Evolutionary conservation across 2,888 invertebrate species (phyloP).

Genomic region (Synanthedon formicaeformis): DNA sequence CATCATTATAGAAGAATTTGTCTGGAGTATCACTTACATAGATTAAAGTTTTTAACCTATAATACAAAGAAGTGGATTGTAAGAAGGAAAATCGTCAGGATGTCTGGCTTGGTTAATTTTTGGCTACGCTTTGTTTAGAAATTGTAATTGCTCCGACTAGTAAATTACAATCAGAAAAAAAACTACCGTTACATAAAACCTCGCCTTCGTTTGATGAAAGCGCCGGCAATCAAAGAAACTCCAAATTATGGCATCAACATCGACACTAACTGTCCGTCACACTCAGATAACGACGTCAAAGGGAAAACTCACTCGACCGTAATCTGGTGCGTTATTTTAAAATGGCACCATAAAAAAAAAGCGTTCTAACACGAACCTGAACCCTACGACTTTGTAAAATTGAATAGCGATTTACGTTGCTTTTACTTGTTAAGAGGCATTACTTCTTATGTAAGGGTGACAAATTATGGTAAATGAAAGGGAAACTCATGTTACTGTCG

Average conservation of each 20-base stretch:
- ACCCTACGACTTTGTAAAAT: slow-evolving; percentile 11
- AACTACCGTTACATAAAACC: slow-evolving; percentile 1
- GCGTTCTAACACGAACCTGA: slow-evolving; percentile 11
- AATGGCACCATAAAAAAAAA: slow-evolving; percentile 11
- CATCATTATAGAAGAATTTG: too few species aligned
- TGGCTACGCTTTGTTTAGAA: too few species aligned
- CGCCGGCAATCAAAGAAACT: slow-evolving; percentile 9
- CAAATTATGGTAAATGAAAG: not conserved
- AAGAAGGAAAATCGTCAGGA: too few species aligned
- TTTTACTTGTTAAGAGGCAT: not conserved
- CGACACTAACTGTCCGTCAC: slow-evolving; percentile 22
- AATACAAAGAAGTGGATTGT: too few species aligned
- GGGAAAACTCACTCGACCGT: slow-evolving; percentile 25
- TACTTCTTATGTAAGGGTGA: not conserved
- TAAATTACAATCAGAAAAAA: not conserved
- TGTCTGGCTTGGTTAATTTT: too few species aligned
- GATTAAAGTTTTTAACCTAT: too few species aligned
- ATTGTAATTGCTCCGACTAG: too few species aligned
- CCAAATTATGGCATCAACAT: slow-evolving; percentile 29
- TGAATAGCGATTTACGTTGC: slow-evolving; percentile 7
- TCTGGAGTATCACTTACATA: too few species aligned
- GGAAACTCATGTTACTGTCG: not conserved
- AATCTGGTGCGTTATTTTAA: slow-evolving; percentile 14
- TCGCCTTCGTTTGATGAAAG: not conserved
- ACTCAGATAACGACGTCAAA: slow-evolving; percentile 23